phyloP scores from a whole-genome alignment of 2,797 vertebrate genomes.

The Salmo trutta region DNA sequence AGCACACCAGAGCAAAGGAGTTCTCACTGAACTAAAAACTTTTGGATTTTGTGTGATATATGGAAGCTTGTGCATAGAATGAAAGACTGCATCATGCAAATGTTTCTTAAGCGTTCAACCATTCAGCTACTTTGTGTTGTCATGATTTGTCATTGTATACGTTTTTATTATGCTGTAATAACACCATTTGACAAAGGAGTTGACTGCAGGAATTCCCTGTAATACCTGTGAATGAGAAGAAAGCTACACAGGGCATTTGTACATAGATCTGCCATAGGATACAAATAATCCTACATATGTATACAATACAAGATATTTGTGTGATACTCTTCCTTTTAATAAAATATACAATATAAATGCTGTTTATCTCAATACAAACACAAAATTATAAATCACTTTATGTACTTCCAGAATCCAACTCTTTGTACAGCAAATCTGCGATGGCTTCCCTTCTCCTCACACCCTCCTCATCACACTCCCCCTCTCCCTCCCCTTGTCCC shows the following conservation, averaged over 20 bases:
- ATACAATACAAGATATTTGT: neutral
- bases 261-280: neutral
- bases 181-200: neutral
- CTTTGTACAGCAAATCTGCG: conserved; percentile 58
- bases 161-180: neutral
- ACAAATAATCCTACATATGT: neutral
- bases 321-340: conserved; percentile 16
- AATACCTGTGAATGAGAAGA: neutral
- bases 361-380: neutral
- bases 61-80: neutral
- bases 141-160: neutral
- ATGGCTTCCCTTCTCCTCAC: conserved; percentile 57
- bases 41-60: neutral
- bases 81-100: neutral
- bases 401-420: conserved; percentile 25
- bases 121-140: neutral
- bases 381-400: neutral
- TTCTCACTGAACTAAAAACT: neutral
- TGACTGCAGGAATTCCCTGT: neutral
- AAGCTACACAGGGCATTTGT: neutral
- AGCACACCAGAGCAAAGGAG: no score
- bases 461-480: conserved; percentile 54
- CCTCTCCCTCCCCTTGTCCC: conserved; percentile 33
- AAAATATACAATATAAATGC: neutral
- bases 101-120: neutral